Evolutionary conservation across 2,113 vertebrate genomes (phyloP), one percentile per base, ranked within the genome.

Genomic region (Aptenodytes patagonicus): DNA sequence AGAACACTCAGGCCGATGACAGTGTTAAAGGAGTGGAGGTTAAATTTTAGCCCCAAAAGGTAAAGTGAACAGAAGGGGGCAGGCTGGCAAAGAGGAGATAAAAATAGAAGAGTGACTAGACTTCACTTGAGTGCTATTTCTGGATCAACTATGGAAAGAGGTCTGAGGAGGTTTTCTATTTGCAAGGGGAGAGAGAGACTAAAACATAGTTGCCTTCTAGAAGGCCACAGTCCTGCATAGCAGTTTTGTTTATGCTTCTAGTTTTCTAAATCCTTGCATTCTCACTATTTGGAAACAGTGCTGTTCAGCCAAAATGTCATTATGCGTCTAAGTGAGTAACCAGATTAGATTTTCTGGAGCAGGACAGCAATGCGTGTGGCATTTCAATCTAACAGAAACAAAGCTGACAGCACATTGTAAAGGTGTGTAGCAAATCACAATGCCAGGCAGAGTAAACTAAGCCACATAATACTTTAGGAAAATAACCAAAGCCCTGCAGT

Each of bases 301-400:
- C 75, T 90, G 72, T 26, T 79, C 71, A 95, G 81, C 92, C 92
- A 95, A 80, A 83, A 83, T 5, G 29, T 66, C 94, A 88, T 81
- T 83, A 66, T 29, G 42, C 2, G 5, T 91, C 88, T 62, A 79
- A 96, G 65, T 38, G 77, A 95, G 93, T 83, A 91, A 65, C 70
- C 91, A 93, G 90, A 95, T 64, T 42, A 93, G 90, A 70, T 86
- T 95, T 95, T 95, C 95, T 92, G 87, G 68, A 97, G 82, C 82
- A 88, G 89, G 91, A 88, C 80, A 95, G 94, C 96, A 92, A 73
- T n/a, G 84, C 0, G 3, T 91, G 93, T 92, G 95, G 95, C 94
- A 95, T 97, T 97, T 95, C 88, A 95, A 78, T 83, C 81, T n/a
- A 87, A 72, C n/a, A 42, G 92, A 79, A 91, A 94, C 91, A 95